Evolutionary conservation across 2,113 vertebrate species (phyloP).

Genomic region (Grammomys surdaster): DNA sequence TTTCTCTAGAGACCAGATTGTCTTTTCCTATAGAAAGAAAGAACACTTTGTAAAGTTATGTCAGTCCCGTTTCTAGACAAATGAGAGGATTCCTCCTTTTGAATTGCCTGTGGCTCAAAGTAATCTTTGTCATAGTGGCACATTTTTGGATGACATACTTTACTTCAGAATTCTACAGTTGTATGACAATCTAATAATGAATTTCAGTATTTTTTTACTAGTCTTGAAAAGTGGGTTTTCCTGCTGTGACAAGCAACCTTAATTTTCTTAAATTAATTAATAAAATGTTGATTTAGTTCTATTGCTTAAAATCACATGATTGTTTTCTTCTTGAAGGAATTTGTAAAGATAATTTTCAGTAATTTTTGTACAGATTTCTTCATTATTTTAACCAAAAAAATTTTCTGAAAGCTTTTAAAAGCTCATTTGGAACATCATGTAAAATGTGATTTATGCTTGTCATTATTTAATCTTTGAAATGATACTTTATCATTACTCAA

Average conservation of each 20-base stretch:
- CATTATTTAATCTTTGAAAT: conserved; percentile 84
- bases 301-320: background rate
- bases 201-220: conserved; percentile 15
- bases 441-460: conserved; percentile 77
- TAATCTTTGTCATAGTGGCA: background rate
- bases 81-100: background rate
- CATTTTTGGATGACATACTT: background rate
- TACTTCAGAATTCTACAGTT: background rate
- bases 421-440: conserved; percentile 66
- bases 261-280: conserved; percentile 22
- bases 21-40: background rate
- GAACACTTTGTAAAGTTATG: background rate
- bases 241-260: background rate
- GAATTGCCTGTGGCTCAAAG: background rate
- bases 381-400: conserved; percentile 32
- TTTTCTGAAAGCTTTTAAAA: conserved; percentile 71
- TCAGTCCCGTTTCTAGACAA: background rate
- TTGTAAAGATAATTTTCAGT: conserved; percentile 9
- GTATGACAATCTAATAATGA: background rate
- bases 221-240: conserved; percentile 17
- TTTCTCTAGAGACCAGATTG: background rate
- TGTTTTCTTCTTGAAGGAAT: conserved; percentile 3
- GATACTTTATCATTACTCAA: conserved; percentile 83
- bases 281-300: conserved; percentile 9
- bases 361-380: conserved; percentile 9